Conservation (phyloP, 2,113 vertebrate genomes). For the Mungos mungo region DNA sequence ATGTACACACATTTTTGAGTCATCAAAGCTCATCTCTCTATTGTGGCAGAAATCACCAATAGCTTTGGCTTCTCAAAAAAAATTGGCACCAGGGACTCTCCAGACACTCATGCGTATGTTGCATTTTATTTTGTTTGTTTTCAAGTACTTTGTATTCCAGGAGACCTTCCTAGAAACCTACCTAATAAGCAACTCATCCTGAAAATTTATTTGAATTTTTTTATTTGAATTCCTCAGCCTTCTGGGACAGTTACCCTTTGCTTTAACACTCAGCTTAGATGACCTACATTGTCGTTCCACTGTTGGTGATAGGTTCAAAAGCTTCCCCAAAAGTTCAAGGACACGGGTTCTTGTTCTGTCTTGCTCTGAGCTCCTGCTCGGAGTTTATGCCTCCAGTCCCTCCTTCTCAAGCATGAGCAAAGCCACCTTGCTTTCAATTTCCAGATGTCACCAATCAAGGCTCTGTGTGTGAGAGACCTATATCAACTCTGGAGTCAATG, state of each 20-base stretch:
- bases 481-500: not conserved
- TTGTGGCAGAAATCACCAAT: not conserved
- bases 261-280: conserved; percentile 19
- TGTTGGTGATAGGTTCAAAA: not conserved
- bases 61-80: not conserved
- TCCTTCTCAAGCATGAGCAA: not conserved
- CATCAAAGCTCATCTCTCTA: not conserved
- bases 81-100: not conserved
- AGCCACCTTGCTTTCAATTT: not conserved
- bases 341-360: not conserved
- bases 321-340: not conserved
- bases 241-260: not conserved
- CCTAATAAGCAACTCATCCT: not conserved
- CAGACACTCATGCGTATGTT: not conserved
- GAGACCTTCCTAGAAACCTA: not conserved
- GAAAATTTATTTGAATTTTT: not conserved
- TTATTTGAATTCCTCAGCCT: not conserved
- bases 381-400: not conserved
- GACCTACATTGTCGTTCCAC: not conserved
- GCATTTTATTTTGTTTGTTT: conserved; percentile 39
- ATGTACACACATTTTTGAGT: not conserved
- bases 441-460: not conserved
- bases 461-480: not conserved
- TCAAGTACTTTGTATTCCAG: not conserved
- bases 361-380: not conserved